Conservation (phyloP, 2,888 invertebrate species). For the Campaea margaritaria region DNA sequence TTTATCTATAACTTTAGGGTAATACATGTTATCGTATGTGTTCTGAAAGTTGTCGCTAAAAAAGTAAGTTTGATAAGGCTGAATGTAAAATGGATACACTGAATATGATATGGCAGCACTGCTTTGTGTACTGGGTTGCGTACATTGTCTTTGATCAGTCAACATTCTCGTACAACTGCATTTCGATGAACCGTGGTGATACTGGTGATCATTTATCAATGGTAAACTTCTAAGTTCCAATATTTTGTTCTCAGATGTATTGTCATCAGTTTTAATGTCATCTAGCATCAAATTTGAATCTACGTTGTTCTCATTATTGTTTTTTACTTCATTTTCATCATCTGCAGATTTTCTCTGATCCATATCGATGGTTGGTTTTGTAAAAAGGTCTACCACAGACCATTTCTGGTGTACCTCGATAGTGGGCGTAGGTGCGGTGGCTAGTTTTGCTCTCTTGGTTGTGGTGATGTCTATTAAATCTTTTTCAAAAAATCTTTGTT, state of each 20-base stretch:
- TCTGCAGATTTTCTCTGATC: background rate
- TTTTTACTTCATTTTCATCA: conserved; percentile 8
- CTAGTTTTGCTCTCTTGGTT: conserved; percentile 47
- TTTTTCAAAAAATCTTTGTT: conserved; percentile 60
- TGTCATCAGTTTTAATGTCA: conserved; percentile 16
- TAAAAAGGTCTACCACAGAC: conserved; percentile 56
- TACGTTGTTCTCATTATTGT: conserved; percentile 7
- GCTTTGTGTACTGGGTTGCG: conserved; percentile 22
- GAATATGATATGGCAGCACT: conserved; percentile 26
- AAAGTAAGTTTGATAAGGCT: conserved; percentile 54
- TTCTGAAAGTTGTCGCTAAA: conserved; percentile 36
- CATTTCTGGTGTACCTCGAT: conserved; percentile 65
- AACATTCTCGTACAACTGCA: conserved; percentile 33
- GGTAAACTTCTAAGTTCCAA: conserved; percentile 66
- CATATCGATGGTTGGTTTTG: conserved; percentile 34
- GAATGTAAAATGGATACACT: conserved; percentile 49
- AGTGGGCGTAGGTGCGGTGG: conserved; percentile 55
- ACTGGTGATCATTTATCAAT: conserved; percentile 14
- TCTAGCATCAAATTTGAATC: conserved; percentile 10
- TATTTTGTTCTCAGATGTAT: conserved; percentile 53
- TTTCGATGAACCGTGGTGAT: conserved; percentile 16
- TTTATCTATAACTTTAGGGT: conserved; percentile 48
- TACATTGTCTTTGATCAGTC: conserved; percentile 8
- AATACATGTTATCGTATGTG: conserved; percentile 42
- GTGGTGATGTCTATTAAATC: conserved; percentile 48